phyloP scores from a whole-genome alignment of 1,140 invertebrate species.

The Temnothorax longispinosus region DNA sequence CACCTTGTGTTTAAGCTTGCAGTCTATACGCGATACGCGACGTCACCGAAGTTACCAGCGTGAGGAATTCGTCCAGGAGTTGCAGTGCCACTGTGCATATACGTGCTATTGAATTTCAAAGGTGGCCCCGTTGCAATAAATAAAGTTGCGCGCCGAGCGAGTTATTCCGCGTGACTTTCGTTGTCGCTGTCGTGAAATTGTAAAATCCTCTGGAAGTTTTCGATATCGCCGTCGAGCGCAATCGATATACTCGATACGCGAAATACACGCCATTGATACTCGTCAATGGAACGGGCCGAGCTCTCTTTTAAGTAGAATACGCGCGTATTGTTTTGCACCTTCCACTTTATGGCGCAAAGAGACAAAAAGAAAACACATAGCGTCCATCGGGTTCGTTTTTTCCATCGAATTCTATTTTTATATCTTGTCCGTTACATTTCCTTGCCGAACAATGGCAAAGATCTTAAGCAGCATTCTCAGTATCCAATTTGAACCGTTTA shows the following conservation, averaged over 20 bases:
- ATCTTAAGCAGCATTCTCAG: neutral
- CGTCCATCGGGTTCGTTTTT: too few species aligned
- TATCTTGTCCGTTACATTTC: neutral
- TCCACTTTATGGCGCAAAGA: neutral
- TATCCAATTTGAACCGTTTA: slow-evolving; percentile 5
- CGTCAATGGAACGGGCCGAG: slow-evolving; percentile 26
- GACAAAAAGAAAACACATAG: neutral
- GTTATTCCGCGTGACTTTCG: slow-evolving; percentile 40
- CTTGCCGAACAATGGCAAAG: neutral
- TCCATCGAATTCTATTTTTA: neutral
- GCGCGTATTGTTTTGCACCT: slow-evolving; percentile 11
- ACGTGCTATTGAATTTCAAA: slow-evolving; percentile 70
- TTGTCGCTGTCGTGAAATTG: slow-evolving; percentile 29
- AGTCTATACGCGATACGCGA: neutral
- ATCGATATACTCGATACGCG: slow-evolving; percentile 22
- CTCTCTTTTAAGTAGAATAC: slow-evolving; percentile 18
- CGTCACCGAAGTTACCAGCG: slow-evolving; percentile 33
- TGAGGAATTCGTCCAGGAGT: slow-evolving; percentile 53
- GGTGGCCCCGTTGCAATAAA: slow-evolving; percentile 65
- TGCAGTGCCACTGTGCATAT: neutral
- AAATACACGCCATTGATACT: slow-evolving; percentile 36
- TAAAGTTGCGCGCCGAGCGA: slow-evolving; percentile 55
- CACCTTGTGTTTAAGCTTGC: slow-evolving; percentile 8
- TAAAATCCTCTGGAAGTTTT: slow-evolving; percentile 57
- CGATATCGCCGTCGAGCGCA: slow-evolving; percentile 29